Evolutionary conservation across 2,888 invertebrate genomes (phyloP), one percentile per base, ranked within the genome.

Genomic region (Nudaria mundana): DNA sequence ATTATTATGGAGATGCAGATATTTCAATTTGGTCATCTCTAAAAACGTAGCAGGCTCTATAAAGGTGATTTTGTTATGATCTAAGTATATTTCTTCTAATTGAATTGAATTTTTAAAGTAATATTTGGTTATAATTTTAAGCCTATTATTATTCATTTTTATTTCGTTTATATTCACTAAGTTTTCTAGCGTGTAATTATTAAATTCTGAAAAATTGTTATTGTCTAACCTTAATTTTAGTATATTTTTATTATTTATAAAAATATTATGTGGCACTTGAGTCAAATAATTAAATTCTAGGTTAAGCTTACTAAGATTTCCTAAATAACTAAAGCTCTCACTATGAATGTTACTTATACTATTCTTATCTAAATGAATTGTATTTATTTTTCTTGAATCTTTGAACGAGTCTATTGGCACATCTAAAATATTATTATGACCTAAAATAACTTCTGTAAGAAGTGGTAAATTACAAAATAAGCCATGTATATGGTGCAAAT

Each of bases 341-440:
- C 93, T 91, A 80, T 97, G 94, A 46, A 97, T 92, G 61, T 93
- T 91, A 44, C 93, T 90, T 55, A 97, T 94, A 44, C 96, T 95
- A 81, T 97, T 97, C 62, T 95, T 94, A 72, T 96, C 95, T 63
- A 97, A 84, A 77, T 96, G 94, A 62, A 97, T 92, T 39, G 94
- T 93, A 37, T 93, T 92, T 46, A 97, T 90, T 63, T 93, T 93
- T 11, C 91, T 91, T 26, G 96, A 96, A 63, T 95, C 94, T 36
- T 92, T 91, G 76, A 96, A 97, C 11, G 96, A 94, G 67, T 95
- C 94, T 29, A 93, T 92, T 34, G 95, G 94, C 71, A 97, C 91
- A 77, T 96, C 95, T 51, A 97, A 88, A 60, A 97, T 95, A 76
- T 97, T 97, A 80, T 97, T 97, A 81, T 96, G 95, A 40, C 94